Evolutionary conservation across 2,113 vertebrate genomes (phyloP), one percentile per base, ranked within the genome.

Genomic region (Ivindomyrus marchei): DNA sequence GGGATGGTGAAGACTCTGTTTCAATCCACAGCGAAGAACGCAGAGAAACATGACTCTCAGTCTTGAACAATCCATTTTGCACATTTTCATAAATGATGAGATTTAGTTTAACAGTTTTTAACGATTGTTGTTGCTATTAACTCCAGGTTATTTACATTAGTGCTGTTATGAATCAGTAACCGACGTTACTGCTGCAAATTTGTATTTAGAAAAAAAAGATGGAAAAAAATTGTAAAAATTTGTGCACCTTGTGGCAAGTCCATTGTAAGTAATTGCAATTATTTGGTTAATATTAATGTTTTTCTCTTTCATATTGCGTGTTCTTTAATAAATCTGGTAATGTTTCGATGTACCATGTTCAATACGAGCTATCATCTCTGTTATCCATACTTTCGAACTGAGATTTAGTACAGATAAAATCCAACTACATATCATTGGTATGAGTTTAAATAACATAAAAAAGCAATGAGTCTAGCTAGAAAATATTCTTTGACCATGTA

Each of bases 1-100:
- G 94, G 94, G 93, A 95, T 87, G 90, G 45, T 91, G 88, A 93
- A 99, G 98, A 92, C 98, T 99, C 47, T 97, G 97, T 24, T 96
- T 99, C 89, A 21, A 91, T n/a, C 58, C 90, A 91, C 90, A 62
- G 70, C 3, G 92, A 93, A 53, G 93, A 92, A 27, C 88, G 66
- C 80, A 85, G 88, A 3, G 93, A 93, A 89, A 94, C 95, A 91
- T 95, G 88, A 93, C 80, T 46, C 74, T 87, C 93, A 90, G 91
- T 85, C 13, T 89, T 85, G 36, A 50, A 49, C 88, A 39, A 52
- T 11, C 17, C 85, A 53, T 31, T 31, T 70, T 70, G 27, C 31
- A 70, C 62, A 13, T 70, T 27, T 31, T 11, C n/a, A 10, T 10
- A 11, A 27, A 66, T 66, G 10, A 66, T 66, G 8, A 50, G 5